Evolutionary conservation across 2,797 vertebrate species (phyloP), one percentile per base, ranked within the genome.

Genomic region (Tachyglossus aculeatus): DNA sequence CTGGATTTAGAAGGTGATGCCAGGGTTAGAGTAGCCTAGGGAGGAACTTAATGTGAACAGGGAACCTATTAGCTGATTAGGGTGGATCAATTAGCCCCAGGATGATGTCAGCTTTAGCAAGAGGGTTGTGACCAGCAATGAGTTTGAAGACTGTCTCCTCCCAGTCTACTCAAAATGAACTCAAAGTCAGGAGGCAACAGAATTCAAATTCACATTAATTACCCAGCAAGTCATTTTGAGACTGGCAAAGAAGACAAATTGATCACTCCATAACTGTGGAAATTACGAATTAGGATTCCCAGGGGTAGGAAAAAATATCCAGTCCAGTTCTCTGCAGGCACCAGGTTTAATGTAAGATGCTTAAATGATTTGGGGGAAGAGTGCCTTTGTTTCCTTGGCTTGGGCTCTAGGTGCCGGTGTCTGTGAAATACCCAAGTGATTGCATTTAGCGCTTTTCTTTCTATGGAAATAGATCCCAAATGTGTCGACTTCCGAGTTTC

Each of bases 251-350:
- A 77, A 86, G 85, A 89, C 86, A 83, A 89, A 70, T 71, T 50
- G 82, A 6, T 78, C 87, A 88, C 82, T 87, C 73, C 80, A 43
- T 75, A 86, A 70, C 52, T 2, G 70, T 60, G 74, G 50, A 83
- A 82, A 79, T 84, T 84, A 86, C 88, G 85, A 90, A 88, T 88
- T 82, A 76, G 41, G 47, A 34, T 45, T 65, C 71, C 82, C 77
- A 73, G 78, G 78, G 83, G 81, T 52, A 78, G 64, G 63, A 39
- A 60, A 63, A 57, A 39, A 60, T n/a, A n/a, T n/a, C n/a, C n/a
- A n/a, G n/a, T n/a, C n/a, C n/a, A n/a, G n/a, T n/a, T n/a, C n/a
- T n/a, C n/a, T n/a, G n/a, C n/a, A n/a, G n/a, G n/a, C n/a, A n/a
- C n/a, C n/a, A n/a, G n/a, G n/a, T n/a, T n/a, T n/a, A n/a, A 78